Evolutionary conservation across 2,797 vertebrate genomes (phyloP), one percentile per base, ranked within the genome.

Genomic region (Malacoctenus gilli): DNA sequence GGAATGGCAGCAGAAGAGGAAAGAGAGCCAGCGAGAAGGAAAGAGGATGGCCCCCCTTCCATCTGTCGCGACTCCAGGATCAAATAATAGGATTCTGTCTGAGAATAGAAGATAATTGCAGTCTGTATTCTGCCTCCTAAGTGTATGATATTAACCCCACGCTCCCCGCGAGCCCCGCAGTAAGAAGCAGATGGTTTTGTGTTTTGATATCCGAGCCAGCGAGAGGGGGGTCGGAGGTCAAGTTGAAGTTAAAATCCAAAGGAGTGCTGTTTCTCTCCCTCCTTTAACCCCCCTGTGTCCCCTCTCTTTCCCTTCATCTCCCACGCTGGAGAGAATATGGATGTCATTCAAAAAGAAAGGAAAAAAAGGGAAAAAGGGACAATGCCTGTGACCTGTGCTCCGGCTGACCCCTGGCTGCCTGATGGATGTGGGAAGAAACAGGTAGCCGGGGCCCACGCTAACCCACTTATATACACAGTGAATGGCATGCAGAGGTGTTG

Each of bases 201-300:
- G 88, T 89, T 89, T 92, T 91, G 91, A 92, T 91, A 91, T 90
- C 90, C 40, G 90, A 93, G 92, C 88, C 4, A 41, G 54, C 80
- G 84, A 87, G 55, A 58, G 36, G 10, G 41, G 59, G 70, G 63
- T 88, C 74, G 72, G 75, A 69, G 91, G 91, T 93, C 92, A 94
- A 92, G 91, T 92, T 89, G 85, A 93, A 92, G 93, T 94, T 94
- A 91, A 94, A 78, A 89, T 86, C 53, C 84, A 90, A 90, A 89
- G 89, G 83, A 80, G 80, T 55, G 73, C 81, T 52, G 54, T 80
- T 79, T 59, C 69, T 66, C 68, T 14, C 19, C 63, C 38, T 59
- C 43, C 52, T 60, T 38, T 66, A 19, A 59, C 49, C 63, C 65
- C 14, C 56, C 34, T 14, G 21, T 40, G 4, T 32, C 30, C 20